Percentiles rank a stretch among this genome's conserved stretches.
phyloP scores from a whole-genome alignment of 2,888 invertebrate species.

The Lasioglossum leucozonium region DNA sequence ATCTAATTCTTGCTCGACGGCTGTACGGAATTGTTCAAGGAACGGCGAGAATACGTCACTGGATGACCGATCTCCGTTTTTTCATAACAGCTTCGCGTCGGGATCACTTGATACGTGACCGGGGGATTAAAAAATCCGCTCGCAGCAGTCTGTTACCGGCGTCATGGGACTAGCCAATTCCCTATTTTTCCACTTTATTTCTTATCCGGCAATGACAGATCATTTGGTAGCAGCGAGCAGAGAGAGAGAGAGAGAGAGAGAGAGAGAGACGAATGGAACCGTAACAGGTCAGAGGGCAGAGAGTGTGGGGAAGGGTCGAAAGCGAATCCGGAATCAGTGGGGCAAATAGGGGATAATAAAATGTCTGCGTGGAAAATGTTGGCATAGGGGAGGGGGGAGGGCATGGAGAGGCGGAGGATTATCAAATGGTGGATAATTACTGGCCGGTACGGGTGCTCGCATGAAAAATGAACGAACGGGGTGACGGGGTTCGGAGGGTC shows the following conservation, averaged over 20 bases:
- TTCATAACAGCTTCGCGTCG: constrained; percentile 52
- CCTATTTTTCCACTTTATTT: constrained; percentile 6
- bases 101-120: constrained; percentile 57
- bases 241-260: not conserved
- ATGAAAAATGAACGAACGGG: constrained; percentile 53
- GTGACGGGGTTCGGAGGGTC: not conserved
- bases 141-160: constrained; percentile 16
- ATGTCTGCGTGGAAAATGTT: constrained; percentile 24
- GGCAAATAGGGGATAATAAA: constrained; percentile 37
- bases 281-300: constrained; percentile 1
- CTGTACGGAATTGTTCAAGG: constrained; percentile 65
- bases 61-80: constrained; percentile 60
- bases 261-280: not conserved
- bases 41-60: constrained; percentile 51
- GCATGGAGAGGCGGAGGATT: constrained; percentile 33
- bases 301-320: not conserved
- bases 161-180: not conserved
- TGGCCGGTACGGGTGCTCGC: constrained; percentile 19
- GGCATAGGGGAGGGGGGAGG: constrained; percentile 22
- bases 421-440: constrained; percentile 60
- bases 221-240: not conserved
- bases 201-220: constrained; percentile 18
- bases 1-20: constrained; percentile 63
- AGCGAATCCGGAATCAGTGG: constrained; percentile 32
- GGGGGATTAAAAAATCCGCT: constrained; percentile 45